Percentiles rank a stretch among this genome's conserved stretches.
phyloP scores from a whole-genome alignment of 2,113 vertebrate genomes.

The Terrapene triunguis region DNA sequence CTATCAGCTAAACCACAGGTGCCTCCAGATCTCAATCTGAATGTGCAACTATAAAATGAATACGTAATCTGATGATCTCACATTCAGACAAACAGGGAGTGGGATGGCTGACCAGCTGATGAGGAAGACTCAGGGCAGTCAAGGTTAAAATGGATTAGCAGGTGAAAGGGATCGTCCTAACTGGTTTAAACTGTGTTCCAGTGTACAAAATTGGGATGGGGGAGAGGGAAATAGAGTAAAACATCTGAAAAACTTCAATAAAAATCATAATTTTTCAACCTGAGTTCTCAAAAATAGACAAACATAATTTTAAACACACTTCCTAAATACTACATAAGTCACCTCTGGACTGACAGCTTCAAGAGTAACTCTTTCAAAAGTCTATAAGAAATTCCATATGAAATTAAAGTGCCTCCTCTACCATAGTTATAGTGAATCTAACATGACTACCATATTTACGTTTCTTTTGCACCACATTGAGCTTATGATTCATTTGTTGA shows the following conservation, averaged over 20 bases:
- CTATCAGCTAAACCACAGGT: not conserved
- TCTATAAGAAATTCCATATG: not conserved
- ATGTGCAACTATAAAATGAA: fast-evolving
- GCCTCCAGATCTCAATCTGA: not conserved
- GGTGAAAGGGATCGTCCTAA: not conserved
- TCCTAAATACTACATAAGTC: not conserved
- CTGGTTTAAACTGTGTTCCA: not conserved
- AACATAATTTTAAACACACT: not conserved
- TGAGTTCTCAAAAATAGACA: not conserved
- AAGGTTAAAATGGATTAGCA: not conserved
- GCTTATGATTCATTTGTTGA: not conserved
- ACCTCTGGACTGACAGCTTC: not conserved
- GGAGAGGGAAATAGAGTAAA: not conserved
- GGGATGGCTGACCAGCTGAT: not conserved
- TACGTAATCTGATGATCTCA: not conserved
- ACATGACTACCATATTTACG: not conserved
- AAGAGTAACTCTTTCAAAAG: not conserved
- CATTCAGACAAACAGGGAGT: not conserved
- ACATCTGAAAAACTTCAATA: not conserved
- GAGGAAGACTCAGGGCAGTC: not conserved
- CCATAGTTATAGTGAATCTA: not conserved
- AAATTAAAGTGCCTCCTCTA: not conserved
- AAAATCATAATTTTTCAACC: not conserved
- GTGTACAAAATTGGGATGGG: not conserved
- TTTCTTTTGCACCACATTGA: not conserved